Evolutionary conservation across 1,140 invertebrate genomes (phyloP).

Genomic region (Nylanderia fulva): DNA sequence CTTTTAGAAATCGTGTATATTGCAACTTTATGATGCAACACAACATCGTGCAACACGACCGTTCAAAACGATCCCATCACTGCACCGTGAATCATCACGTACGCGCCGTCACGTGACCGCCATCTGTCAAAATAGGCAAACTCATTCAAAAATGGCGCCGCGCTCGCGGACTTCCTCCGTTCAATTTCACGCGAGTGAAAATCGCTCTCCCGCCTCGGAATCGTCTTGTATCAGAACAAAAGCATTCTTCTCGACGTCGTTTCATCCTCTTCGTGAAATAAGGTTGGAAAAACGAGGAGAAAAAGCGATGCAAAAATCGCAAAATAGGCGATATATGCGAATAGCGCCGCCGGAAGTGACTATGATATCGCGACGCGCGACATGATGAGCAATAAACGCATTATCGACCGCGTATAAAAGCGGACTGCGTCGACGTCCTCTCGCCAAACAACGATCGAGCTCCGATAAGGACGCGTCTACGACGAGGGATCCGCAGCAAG

Average conservation of each 20-base stretch:
- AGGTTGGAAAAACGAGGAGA: no score
- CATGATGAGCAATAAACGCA: background rate
- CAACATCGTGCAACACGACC: background rate
- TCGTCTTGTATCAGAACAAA: background rate
- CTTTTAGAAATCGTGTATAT: background rate
- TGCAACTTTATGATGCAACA: constrained; percentile 27
- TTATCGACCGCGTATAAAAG: constrained; percentile 49
- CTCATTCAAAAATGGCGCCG: constrained; percentile 76
- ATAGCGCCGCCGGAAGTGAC: constrained; percentile 26
- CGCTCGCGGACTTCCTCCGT: constrained; percentile 3
- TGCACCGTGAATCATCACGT: constrained; percentile 63
- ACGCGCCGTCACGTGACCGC: constrained; percentile 51
- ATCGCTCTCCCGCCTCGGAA: background rate
- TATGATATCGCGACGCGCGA: background rate
- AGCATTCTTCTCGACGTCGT: background rate
- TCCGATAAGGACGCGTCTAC: background rate
- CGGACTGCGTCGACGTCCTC: background rate
- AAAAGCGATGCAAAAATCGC: background rate
- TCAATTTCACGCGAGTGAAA: background rate
- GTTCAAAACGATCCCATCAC: background rate
- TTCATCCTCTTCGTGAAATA: background rate
- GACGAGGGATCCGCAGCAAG: no score
- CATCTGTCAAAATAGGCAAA: constrained; percentile 68
- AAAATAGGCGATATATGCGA: background rate
- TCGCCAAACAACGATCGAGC: background rate